phyloP scores from a whole-genome alignment of 2,113 vertebrate species.

The Cebus imitator region DNA sequence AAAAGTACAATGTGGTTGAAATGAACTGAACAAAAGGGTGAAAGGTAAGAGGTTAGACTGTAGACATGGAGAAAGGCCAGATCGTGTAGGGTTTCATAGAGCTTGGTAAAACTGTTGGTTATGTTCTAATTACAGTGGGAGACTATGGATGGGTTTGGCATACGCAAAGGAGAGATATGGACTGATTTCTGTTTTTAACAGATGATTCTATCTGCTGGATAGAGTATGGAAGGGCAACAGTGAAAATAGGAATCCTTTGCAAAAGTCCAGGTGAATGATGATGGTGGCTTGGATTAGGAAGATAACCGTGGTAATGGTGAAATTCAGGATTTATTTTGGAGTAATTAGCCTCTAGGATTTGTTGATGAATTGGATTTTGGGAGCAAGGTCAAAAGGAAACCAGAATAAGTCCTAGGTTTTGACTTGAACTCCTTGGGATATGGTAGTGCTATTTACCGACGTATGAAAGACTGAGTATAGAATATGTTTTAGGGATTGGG shows the following conservation, averaged over 20 bases:
- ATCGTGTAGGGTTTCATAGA: neutral
- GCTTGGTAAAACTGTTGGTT: neutral
- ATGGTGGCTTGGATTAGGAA: neutral
- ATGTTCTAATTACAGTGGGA: neutral
- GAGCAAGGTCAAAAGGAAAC: neutral
- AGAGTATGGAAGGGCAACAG: neutral
- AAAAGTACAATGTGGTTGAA: neutral
- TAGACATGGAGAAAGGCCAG: neutral
- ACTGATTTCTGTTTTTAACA: neutral
- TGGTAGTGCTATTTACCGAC: neutral
- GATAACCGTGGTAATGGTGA: neutral
- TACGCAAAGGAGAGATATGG: neutral
- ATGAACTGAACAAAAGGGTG: neutral
- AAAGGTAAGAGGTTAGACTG: neutral
- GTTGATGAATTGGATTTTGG: neutral
- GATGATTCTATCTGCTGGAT: neutral
- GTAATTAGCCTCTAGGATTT: neutral
- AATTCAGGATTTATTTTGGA: conserved; percentile 41
- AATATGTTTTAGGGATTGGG: neutral
- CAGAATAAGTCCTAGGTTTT: neutral
- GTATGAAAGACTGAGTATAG: neutral
- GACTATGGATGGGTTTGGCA: neutral
- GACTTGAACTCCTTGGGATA: neutral
- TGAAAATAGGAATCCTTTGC: neutral
- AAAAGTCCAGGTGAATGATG: neutral